phyloP scores from a whole-genome alignment of 2,797 vertebrate genomes.

The Crocodylus rhombifer region DNA sequence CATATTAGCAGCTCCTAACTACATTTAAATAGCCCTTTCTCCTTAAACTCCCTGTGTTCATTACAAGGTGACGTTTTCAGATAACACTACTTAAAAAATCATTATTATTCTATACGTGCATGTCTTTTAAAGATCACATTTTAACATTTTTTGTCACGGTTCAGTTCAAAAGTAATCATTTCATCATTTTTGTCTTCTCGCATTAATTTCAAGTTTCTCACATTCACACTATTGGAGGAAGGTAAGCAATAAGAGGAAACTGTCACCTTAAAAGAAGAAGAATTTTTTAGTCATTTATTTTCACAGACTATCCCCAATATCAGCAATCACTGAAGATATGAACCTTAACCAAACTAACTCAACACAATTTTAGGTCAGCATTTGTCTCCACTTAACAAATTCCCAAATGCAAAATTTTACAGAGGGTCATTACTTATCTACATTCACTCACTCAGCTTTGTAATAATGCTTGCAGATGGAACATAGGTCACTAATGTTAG shows the following conservation, averaged over 20 bases:
- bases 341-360: background rate
- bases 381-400: background rate
- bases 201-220: background rate
- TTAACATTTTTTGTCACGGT: background rate
- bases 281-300: background rate
- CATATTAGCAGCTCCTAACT: background rate
- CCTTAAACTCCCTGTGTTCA: background rate
- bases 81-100: background rate
- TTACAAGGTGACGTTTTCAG: background rate
- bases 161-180: slow-evolving; percentile 10
- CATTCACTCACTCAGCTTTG: background rate
- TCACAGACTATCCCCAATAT: background rate
- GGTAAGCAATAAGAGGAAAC: background rate
- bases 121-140: slow-evolving; percentile 41
- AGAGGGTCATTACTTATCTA: background rate
- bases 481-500: background rate
- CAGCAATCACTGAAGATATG: background rate
- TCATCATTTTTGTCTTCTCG: slow-evolving; percentile 23
- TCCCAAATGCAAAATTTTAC: background rate
- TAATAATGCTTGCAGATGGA: fast-evolving
- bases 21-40: background rate
- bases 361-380: slow-evolving; percentile 3
- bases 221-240: slow-evolving; percentile 18
- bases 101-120: slow-evolving; percentile 23
- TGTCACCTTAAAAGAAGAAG: slow-evolving; percentile 15